phyloP scores from a whole-genome alignment of 2,888 invertebrate genomes.

The Chironomus riparius region DNA sequence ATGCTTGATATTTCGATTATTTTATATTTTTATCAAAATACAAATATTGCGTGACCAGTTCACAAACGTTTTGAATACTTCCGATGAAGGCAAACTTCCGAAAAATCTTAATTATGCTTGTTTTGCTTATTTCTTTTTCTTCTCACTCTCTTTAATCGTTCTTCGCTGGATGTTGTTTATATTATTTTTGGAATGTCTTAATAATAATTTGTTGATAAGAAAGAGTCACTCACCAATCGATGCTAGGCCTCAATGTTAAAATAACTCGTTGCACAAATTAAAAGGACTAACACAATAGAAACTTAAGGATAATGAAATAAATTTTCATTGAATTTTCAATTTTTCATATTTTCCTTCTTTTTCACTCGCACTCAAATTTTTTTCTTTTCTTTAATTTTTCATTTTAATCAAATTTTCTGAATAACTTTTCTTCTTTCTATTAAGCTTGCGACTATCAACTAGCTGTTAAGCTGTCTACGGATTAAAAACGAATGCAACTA shows the following conservation, averaged over 20 bases:
- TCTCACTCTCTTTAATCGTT: too few species aligned
- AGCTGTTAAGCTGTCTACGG: background rate
- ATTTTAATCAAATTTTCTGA: background rate
- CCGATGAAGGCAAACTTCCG: background rate
- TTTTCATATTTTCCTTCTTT: background rate
- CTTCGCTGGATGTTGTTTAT: too few species aligned
- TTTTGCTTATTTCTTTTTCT: background rate
- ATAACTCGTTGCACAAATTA: background rate
- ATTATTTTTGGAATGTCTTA: too few species aligned
- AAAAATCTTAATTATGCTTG: background rate
- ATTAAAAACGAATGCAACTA: background rate
- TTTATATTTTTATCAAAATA: background rate
- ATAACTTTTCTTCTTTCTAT: background rate
- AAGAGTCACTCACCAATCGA: background rate
- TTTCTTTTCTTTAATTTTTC: background rate
- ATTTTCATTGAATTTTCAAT: background rate
- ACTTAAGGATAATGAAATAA: background rate
- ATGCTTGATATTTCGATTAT: too few species aligned
- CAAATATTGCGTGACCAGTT: background rate
- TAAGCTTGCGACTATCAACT: background rate
- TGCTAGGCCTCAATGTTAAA: background rate
- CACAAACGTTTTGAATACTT: background rate
- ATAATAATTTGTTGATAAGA: too few species aligned
- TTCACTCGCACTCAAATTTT: background rate
- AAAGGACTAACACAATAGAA: background rate